Evolutionary conservation across 2,113 vertebrate genomes (phyloP).

Genomic region (Oncorhynchus keta): DNA sequence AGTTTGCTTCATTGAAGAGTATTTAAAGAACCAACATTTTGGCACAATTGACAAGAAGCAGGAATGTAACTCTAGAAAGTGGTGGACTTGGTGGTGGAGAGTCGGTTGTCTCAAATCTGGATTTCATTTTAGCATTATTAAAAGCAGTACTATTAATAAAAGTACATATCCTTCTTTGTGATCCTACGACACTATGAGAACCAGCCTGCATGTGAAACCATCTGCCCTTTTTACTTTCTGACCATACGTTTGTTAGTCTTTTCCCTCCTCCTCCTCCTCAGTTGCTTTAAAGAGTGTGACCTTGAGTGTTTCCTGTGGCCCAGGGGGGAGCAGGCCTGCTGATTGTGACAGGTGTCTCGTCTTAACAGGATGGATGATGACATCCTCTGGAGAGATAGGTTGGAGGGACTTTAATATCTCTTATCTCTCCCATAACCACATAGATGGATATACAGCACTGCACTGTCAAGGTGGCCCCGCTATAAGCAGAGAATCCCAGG

Average conservation of each 20-base stretch:
- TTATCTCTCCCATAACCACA: constrained; percentile 14
- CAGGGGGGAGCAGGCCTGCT: constrained; percentile 53
- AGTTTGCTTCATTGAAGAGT: background rate
- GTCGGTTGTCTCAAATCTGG: too few relatives aligned
- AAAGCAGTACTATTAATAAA: too few relatives aligned
- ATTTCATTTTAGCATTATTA: too few relatives aligned
- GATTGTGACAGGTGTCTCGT: constrained; percentile 65
- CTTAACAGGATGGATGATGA: constrained; percentile 58
- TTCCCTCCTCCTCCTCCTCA: background rate
- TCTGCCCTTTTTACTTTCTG: too few relatives aligned
- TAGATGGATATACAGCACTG: constrained; percentile 1
- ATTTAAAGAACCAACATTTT: background rate
- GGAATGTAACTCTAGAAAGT: too few relatives aligned
- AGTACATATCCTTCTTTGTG: too few relatives aligned
- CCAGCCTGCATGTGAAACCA: too few relatives aligned
- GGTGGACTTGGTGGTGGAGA: too few relatives aligned
- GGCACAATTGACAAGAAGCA: background rate
- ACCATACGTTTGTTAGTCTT: too few relatives aligned
- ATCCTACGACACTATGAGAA: too few relatives aligned
- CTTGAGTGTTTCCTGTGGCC: constrained; percentile 57
- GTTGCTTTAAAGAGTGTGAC: constrained; percentile 61
- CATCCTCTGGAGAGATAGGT: constrained; percentile 59
- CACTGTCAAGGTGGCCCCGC: background rate
- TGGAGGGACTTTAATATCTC: constrained; percentile 42
- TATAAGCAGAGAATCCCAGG: background rate